Evolutionary conservation across 2,113 vertebrate species (phyloP), one percentile per base, ranked within the genome.

Genomic region (Hylia prasina): DNA sequence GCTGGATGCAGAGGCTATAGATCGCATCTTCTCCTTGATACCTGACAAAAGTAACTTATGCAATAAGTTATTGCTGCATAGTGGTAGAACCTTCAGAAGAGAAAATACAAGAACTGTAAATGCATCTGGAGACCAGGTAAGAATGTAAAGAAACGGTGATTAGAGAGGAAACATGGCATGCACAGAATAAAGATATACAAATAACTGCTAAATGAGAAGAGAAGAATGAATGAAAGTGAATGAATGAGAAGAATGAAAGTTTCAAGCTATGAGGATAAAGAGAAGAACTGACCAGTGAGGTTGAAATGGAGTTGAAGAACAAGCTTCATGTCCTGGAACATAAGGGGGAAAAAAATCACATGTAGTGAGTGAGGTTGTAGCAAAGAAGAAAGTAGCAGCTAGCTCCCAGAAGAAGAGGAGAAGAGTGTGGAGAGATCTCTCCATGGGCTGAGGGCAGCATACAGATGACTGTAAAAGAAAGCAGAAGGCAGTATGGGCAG

Each of bases 241-340:
- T 96, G 96, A 95, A 91, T 96, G 95, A 97, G 95, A 96, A 97
- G 93, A 97, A 95, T 94, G 93, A 95, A 95, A 97, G 95, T 95
- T 94, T 91, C 87, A 91, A 84, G 2, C 89, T 96, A 61, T 90
- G 70, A 94, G 90, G 76, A 96, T 92, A 95, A 94, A 92, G 68
- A 95, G 94, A 96, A 97, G 96, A 97, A 82, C 75, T 94, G 89
- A 94, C 91, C 95, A 92, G 95, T 95, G 83, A 96, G 93, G 77
- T 83, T 95, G 94, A 84, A 94, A 93, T 92, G 87, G 89, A 96
- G 84, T 90, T 95, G 92, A 95, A 96, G 95, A 96, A 83, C 80
- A 89, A 95, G 85, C 66, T 93, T 93, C 35, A 60, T 93, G 69
- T 81, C 68, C 68, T 51, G 89, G 68, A 95, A 89, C 44, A 0